Percentiles rank a stretch among this genome's conserved stretches.
Conservation (phyloP, 2,888 invertebrate genomes). For the Tetrapedia diversipes region DNA sequence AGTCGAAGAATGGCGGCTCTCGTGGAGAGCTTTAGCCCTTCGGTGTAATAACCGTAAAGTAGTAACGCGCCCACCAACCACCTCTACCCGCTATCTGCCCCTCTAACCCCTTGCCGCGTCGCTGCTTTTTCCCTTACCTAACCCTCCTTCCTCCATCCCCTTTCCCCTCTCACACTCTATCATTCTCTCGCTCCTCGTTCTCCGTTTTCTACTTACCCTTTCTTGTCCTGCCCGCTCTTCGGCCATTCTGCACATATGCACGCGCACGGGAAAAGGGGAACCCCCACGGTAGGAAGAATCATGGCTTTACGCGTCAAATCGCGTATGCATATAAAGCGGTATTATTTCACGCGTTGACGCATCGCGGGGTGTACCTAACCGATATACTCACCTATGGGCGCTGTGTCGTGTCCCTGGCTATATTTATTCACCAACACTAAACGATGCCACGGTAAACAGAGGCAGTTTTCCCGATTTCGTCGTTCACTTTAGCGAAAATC, state of each 20-base stretch:
- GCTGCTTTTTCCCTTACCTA: too few species aligned
- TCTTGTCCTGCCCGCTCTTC: not conserved
- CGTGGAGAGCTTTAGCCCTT: conserved; percentile 53
- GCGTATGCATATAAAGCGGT: conserved; percentile 81
- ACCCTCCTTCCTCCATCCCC: not conserved
- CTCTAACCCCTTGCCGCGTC: conserved; percentile 3
- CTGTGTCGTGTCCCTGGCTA: conserved; percentile 1
- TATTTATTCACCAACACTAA: conserved; percentile 19
- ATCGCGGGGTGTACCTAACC: conserved; percentile 62
- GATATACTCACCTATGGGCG: conserved; percentile 41
- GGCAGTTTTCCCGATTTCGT: conserved; percentile 3
- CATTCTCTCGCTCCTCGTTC: not conserved
- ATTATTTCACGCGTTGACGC: conserved; percentile 77
- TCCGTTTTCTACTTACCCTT: not conserved
- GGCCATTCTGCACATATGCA: conserved; percentile 8
- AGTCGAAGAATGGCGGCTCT: conserved; percentile 42
- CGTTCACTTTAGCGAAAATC: not conserved
- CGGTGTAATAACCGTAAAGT: conserved; percentile 78
- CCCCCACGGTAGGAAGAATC: conserved; percentile 79
- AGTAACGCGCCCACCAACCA: conserved; percentile 59
- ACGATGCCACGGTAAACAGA: conserved; percentile 12
- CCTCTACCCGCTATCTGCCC: conserved; percentile 9
- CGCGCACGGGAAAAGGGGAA: conserved; percentile 48
- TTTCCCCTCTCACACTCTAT: not conserved
- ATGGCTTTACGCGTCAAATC: conserved; percentile 80